phyloP scores from a whole-genome alignment of 2,113 vertebrate genomes.

The Atrichornis clamosus region DNA sequence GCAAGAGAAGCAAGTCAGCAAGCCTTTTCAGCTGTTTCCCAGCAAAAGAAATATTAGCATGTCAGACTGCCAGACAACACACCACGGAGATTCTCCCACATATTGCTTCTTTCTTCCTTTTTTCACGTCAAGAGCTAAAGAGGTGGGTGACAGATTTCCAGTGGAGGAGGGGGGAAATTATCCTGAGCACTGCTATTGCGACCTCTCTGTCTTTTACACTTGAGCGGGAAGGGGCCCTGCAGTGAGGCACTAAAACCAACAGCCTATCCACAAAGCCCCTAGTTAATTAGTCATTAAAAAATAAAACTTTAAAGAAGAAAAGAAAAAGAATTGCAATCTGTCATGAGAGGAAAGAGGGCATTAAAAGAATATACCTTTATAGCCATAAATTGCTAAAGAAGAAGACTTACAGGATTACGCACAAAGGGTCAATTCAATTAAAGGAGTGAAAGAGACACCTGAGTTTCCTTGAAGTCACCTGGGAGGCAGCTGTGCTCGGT shows the following conservation, averaged over 20 bases:
- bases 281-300: slow-evolving; percentile 18
- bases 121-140: neutral
- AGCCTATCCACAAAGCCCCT: slow-evolving; percentile 3
- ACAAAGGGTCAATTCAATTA: neutral
- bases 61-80: neutral
- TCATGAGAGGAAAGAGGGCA: neutral
- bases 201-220: slow-evolving; percentile 1
- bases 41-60: neutral
- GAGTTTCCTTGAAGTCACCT: neutral
- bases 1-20: neutral
- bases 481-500: neutral
- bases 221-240: neutral
- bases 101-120: neutral
- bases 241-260: neutral
- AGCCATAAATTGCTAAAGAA: neutral
- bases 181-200: neutral
- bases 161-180: neutral
- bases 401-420: neutral
- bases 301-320: neutral
- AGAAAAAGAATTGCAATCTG: neutral
- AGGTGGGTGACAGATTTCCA: neutral
- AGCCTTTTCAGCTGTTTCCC: neutral
- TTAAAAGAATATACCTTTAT: slow-evolving; percentile 35
- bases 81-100: neutral
- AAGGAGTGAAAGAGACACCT: neutral